Evolutionary conservation across 2,797 vertebrate species (phyloP).

Genomic region (Urosaurus nigricauda): DNA sequence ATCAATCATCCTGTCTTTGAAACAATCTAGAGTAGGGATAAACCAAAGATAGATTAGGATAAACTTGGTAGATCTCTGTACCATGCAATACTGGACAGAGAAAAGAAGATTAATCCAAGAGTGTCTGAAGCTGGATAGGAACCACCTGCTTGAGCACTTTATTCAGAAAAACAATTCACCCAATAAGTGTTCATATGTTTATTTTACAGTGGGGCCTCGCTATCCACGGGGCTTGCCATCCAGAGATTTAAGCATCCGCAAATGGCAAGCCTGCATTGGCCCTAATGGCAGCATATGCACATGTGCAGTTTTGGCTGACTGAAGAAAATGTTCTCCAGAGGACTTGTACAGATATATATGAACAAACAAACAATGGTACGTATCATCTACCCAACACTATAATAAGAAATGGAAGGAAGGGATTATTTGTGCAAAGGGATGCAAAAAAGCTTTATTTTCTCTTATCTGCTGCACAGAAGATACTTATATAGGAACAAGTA

Average conservation of each 20-base stretch:
- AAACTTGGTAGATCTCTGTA: not conserved
- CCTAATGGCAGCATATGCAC: too few species aligned
- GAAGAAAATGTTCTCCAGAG: not conserved
- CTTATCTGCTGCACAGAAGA: not conserved
- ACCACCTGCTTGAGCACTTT: too few species aligned
- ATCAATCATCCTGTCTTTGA: not conserved
- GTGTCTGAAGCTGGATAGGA: too few species aligned
- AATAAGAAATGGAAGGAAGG: not conserved
- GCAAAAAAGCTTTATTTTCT: not conserved
- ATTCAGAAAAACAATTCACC: too few species aligned
- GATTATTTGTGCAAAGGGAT: not conserved
- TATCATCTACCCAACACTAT: not conserved
- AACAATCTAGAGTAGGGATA: not conserved
- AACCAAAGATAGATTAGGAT: not conserved
- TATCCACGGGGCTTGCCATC: too few species aligned
- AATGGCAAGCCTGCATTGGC: too few species aligned
- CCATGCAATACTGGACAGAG: too few species aligned
- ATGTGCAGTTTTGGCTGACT: too few species aligned
- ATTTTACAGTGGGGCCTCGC: too few species aligned
- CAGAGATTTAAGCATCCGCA: too few species aligned
- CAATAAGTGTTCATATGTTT: too few species aligned
- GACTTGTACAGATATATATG: not conserved
- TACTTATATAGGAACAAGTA: not conserved
- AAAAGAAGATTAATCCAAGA: too few species aligned
- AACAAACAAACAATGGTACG: not conserved